Evolutionary conservation across 2,113 vertebrate genomes (phyloP).

Genomic region (Chascanopsetta lugubris): DNA sequence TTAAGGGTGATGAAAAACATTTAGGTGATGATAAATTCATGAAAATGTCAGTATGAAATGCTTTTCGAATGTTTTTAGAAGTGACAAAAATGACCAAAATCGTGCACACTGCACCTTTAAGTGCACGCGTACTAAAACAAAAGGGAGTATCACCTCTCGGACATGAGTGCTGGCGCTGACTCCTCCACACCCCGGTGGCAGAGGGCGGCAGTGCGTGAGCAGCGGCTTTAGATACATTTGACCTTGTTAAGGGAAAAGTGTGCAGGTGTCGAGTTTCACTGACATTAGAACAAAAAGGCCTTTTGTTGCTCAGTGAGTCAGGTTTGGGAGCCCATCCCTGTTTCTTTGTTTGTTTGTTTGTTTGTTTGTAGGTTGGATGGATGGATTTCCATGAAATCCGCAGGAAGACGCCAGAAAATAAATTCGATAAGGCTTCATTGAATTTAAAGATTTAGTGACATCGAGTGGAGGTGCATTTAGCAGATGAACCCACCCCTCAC

Average conservation of each 20-base stretch:
- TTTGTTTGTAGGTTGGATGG: not conserved
- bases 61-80: no score
- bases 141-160: conserved; percentile 71
- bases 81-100: no score
- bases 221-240: conserved; percentile 85
- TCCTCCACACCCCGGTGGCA: conserved; percentile 79
- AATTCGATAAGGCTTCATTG: no score
- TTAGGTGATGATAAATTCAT: no score
- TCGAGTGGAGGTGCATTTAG: no score
- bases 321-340: not conserved
- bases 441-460: no score
- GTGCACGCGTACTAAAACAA: not conserved
- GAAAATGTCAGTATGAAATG: no score
- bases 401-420: no score
- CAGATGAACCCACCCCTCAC: no score
- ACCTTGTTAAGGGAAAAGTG: conserved; percentile 75
- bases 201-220: conserved; percentile 85
- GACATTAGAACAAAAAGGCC: conserved; percentile 10
- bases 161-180: conserved; percentile 81
- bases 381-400: not conserved
- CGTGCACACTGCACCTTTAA: no score
- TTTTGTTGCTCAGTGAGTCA: not conserved
- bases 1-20: no score
- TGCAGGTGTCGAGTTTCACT: not conserved
- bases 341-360: no score